phyloP scores from a whole-genome alignment of 2,113 vertebrate genomes.

The Psophia crepitans region DNA sequence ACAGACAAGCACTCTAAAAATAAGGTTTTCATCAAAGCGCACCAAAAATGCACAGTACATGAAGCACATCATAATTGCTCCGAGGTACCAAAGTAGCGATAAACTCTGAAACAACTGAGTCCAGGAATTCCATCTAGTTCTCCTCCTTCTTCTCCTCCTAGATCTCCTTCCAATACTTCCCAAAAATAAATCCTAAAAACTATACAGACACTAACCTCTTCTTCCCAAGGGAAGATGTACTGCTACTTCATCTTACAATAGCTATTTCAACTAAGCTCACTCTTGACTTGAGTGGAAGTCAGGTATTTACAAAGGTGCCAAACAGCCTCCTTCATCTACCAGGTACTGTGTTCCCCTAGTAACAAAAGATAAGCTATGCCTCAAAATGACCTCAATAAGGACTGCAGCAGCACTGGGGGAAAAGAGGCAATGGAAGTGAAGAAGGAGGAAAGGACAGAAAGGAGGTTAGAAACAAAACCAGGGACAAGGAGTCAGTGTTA shows the following conservation, averaged over 20 bases:
- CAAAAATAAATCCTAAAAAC: neutral
- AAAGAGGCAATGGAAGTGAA: neutral
- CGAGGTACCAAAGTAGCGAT: neutral
- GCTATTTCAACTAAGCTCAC: neutral
- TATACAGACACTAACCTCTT: neutral
- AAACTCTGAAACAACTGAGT: neutral
- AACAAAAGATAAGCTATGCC: neutral
- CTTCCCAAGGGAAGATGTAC: neutral
- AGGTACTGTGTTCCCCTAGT: neutral
- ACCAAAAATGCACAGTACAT: neutral
- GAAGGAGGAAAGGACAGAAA: neutral
- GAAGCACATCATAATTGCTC: neutral
- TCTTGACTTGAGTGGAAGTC: neutral
- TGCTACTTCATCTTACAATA: neutral
- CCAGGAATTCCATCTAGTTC: neutral
- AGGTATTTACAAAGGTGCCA: neutral
- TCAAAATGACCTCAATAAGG: neutral
- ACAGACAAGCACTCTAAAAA: neutral
- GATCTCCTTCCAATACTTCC: neutral
- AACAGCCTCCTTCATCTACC: neutral
- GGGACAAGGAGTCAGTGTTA: neutral
- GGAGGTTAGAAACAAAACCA: neutral
- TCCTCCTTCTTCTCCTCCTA: neutral
- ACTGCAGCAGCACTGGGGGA: neutral
- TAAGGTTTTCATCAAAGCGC: neutral